Evolutionary conservation across 2,888 invertebrate genomes (phyloP).

Genomic region (Troides aeacus): DNA sequence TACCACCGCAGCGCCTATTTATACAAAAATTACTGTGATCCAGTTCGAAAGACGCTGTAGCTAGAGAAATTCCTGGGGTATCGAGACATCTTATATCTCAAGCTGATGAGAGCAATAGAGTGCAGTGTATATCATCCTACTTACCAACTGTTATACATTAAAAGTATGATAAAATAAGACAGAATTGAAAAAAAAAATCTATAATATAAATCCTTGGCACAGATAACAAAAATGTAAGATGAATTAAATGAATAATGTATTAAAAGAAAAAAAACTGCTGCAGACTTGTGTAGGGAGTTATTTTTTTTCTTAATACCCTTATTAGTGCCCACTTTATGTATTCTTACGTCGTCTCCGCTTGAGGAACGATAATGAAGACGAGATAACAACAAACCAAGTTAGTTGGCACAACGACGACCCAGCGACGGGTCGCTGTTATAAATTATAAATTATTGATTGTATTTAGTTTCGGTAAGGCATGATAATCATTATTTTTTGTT

Average conservation of each 20-base stretch:
- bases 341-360: constrained; percentile 11
- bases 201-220: too few species aligned
- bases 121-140: too few species aligned
- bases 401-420: not conserved
- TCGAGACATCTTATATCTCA: too few species aligned
- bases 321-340: constrained; percentile 8
- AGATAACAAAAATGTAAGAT: not conserved
- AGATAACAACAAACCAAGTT: not conserved
- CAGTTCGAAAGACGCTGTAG: too few species aligned
- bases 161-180: too few species aligned
- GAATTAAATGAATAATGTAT: not conserved
- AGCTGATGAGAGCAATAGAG: too few species aligned
- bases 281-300: not conserved
- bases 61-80: too few species aligned
- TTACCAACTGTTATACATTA: too few species aligned
- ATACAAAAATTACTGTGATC: too few species aligned
- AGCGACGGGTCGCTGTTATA: not conserved
- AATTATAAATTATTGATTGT: constrained; percentile 2
- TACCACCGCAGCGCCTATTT: too few species aligned
- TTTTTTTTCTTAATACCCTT: constrained; percentile 9
- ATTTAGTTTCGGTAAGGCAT: not conserved
- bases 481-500: not conserved
- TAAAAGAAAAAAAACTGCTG: not conserved
- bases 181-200: too few species aligned
- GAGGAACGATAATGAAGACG: constrained; percentile 4